Base-by-base conservation (phyloP, 2,113 vertebrate genomes). In the Zosterops lateralis region DNA sequence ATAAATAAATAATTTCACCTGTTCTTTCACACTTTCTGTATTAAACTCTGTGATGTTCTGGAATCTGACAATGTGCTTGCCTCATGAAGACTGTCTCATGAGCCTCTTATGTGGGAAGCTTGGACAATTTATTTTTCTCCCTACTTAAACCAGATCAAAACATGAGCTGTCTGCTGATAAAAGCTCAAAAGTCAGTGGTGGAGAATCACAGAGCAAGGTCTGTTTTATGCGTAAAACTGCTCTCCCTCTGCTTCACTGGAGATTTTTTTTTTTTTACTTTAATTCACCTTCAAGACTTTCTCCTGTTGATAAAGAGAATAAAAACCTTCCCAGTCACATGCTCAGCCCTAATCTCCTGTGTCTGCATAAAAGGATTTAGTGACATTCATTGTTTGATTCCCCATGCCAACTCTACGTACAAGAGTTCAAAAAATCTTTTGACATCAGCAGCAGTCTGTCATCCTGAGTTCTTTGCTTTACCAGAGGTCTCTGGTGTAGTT, bases 1-100 rank as follows among this genome's bases (percentile, higher is more conserved):
- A 70, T 92, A 76, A 90, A 90, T 80, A 86, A 93, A 89, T 92
- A 84, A 87, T 90, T 87, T 93, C 92, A 92, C 86, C 84, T 84
- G 34, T 79, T 87, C 70, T 91, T 87, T 82, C 81, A 72, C 58
- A 53, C 36, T 70, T 91, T 89, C 42, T 87, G 50, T 36, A 17
- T 86, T 82, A 85, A 92, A 24, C 34, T 68, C 79, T 44, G 45
- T 51, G 53, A 45, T 5, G 4, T 82, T 62, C 78, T 54, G 70
- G 40, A 91, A 72, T 58, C 54, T 93, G 84, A 48, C 57, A 84
- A 72, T 0, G 0, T 70, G 40, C 29, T 74, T 80, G 36, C 73
- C 54, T 82, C 62, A 48, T 1, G 1, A 10, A 40, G 50, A 5
- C 50, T 65, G 20, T 76, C 83, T 79, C 71, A 21, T 58, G 50